Conservation (phyloP, 2,113 vertebrate genomes). For the Oncorhynchus masou region DNA sequence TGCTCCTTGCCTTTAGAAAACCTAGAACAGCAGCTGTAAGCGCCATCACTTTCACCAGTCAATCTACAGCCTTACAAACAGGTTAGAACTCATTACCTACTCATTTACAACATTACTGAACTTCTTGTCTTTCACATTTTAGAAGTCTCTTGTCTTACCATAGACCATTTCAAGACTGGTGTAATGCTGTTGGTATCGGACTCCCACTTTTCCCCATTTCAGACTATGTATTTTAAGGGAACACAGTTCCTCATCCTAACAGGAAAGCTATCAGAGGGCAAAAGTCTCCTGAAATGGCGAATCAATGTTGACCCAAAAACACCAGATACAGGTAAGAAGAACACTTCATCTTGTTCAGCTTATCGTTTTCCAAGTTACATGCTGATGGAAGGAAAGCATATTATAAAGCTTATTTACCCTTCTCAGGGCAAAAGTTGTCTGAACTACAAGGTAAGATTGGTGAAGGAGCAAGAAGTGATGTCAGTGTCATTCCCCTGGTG, state of each 20-base stretch:
- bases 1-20: constrained; percentile 58
- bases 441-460: constrained; percentile 51
- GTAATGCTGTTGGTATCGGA: background rate
- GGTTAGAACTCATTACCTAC: constrained; percentile 45
- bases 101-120: background rate
- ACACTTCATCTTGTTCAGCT: constrained; percentile 26
- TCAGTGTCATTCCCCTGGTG: constrained; percentile 51
- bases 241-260: constrained; percentile 78
- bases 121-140: background rate
- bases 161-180: too few species aligned
- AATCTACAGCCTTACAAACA: constrained; percentile 63
- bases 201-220: background rate
- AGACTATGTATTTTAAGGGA: constrained; percentile 78
- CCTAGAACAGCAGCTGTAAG: constrained; percentile 30
- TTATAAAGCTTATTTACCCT: constrained; percentile 5
- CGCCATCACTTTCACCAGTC: constrained; percentile 54
- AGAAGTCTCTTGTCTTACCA: too few species aligned
- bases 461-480: constrained; percentile 41
- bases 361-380: constrained; percentile 4
- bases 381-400: background rate
- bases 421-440: constrained; percentile 47
- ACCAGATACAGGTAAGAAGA: constrained; percentile 21
- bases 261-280: constrained; percentile 39
- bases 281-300: constrained; percentile 56
- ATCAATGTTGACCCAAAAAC: constrained; percentile 62